phyloP scores from a whole-genome alignment of 1,140 invertebrate genomes.

The Solenopsis fugax region DNA sequence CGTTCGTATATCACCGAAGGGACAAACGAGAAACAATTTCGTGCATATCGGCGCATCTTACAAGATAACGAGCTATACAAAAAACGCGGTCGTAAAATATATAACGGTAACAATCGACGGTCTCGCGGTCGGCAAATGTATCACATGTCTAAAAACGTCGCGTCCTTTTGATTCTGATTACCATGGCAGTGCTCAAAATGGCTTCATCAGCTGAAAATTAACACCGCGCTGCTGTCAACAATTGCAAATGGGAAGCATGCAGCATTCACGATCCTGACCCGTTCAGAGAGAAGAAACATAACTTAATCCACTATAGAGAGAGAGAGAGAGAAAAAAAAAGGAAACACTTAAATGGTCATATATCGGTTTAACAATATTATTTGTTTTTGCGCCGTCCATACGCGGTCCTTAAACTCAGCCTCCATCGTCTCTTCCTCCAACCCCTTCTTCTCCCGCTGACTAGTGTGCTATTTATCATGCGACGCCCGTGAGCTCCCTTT shows the following conservation, averaged over 20 bases:
- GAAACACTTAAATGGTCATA: background rate
- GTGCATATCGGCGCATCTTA: background rate
- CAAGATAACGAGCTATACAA: constrained; percentile 30
- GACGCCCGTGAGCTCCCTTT: constrained; percentile 69
- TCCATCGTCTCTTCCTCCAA: constrained; percentile 40
- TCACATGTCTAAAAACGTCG: constrained; percentile 20
- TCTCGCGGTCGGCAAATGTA: background rate
- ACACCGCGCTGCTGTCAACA: background rate
- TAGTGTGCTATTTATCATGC: constrained; percentile 74
- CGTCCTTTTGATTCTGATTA: constrained; percentile 31
- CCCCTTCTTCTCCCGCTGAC: constrained; percentile 70
- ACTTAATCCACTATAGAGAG: background rate
- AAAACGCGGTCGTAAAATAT: constrained; percentile 8
- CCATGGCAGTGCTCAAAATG: constrained; percentile 6
- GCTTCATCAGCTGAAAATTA: background rate
- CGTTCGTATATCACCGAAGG: background rate
- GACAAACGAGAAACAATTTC: constrained; percentile 38
- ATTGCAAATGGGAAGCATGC: constrained; percentile 18
- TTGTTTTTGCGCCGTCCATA: constrained; percentile 43
- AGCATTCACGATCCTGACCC: constrained; percentile 14
- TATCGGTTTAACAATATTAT: constrained; percentile 44
- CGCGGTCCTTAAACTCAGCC: constrained; percentile 43
- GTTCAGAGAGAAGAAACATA: background rate
- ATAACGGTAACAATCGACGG: constrained; percentile 27
- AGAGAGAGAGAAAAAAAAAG: background rate